Percentiles rank a stretch among this genome's conserved stretches.
Conservation (phyloP, 1,140 invertebrate species). For the Vanessa tameamea region DNA sequence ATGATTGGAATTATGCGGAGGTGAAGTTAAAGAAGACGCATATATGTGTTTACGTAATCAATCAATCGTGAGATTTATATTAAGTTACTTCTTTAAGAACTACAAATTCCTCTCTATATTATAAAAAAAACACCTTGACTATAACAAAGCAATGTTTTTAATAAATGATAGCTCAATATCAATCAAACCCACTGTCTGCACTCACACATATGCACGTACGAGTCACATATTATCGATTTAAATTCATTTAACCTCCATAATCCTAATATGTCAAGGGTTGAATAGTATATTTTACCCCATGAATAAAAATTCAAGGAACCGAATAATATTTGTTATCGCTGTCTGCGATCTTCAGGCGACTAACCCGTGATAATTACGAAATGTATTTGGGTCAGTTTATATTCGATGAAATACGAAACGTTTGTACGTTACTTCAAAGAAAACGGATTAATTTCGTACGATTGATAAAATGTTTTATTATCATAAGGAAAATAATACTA, state of each 20-base stretch:
- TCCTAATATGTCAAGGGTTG: background rate
- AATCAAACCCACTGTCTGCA: no score
- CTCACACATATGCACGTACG: background rate
- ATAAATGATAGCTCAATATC: no score
- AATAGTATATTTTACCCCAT: conserved; percentile 19
- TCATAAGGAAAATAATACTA: conserved; percentile 4
- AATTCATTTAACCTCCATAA: background rate
- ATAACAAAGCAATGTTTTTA: no score
- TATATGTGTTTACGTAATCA: no score
- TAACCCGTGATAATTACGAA: conserved; percentile 43
- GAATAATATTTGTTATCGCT: conserved; percentile 48
- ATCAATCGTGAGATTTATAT: no score
- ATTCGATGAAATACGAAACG: conserved; percentile 21
- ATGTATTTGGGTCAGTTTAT: conserved; percentile 41
- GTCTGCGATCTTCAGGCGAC: conserved; percentile 57
- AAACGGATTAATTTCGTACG: conserved; percentile 12
- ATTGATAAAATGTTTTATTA: conserved; percentile 8
- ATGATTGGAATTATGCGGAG: no score
- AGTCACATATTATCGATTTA: background rate
- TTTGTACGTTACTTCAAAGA: conserved; percentile 11
- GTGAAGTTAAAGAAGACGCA: no score
- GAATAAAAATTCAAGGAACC: conserved; percentile 51
- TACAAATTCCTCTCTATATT: no score
- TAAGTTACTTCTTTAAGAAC: no score
- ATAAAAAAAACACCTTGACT: no score